These are phyloP conservation scores for Oreochromis mossambicus DNA, from an alignment of 2,797 vertebrate genomes.

Conservation along the genomic window DNA sequence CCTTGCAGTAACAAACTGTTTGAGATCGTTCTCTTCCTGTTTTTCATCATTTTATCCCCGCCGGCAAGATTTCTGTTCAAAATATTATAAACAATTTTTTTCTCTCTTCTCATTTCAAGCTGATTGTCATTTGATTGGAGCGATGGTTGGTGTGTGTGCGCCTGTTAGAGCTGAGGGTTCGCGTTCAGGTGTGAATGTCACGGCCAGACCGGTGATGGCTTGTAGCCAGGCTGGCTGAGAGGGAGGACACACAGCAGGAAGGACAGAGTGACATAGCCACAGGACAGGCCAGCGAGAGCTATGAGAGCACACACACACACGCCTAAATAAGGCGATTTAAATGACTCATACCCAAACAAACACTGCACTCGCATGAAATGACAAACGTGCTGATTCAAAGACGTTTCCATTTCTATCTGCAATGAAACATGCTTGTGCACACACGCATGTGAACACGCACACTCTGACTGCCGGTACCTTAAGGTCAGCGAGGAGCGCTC, in stretches of 20 bases:
- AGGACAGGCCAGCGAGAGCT: slow-evolving; percentile 12
- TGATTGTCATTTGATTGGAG: background rate
- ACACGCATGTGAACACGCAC: background rate
- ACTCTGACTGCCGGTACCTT: slow-evolving; percentile 4
- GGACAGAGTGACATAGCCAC: slow-evolving; percentile 54
- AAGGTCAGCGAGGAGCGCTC: slow-evolving; percentile 32
- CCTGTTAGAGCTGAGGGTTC: background rate
- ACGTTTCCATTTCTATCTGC: background rate
- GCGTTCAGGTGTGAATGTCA: slow-evolving; percentile 48
- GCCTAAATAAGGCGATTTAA: slow-evolving; percentile 27
- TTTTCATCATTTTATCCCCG: background rate
- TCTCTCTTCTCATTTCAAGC: background rate
- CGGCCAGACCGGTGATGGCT: slow-evolving; percentile 15
- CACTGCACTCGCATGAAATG: background rate
- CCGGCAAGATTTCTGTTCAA: background rate
- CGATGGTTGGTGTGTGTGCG: background rate
- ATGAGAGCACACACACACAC: background rate
- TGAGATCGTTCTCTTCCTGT: background rate
- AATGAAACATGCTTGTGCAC: background rate
- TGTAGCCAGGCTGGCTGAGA: slow-evolving; percentile 14
- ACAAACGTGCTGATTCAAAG: slow-evolving; percentile 20
- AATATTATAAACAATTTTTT: background rate
- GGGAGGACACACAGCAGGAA: slow-evolving; percentile 43
- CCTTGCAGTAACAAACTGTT: background rate
- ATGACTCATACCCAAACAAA: slow-evolving; percentile 22